Evolutionary conservation across 1,140 invertebrate species (phyloP), one percentile per base, ranked within the genome.

Genomic region (Dendroctonus valens): DNA sequence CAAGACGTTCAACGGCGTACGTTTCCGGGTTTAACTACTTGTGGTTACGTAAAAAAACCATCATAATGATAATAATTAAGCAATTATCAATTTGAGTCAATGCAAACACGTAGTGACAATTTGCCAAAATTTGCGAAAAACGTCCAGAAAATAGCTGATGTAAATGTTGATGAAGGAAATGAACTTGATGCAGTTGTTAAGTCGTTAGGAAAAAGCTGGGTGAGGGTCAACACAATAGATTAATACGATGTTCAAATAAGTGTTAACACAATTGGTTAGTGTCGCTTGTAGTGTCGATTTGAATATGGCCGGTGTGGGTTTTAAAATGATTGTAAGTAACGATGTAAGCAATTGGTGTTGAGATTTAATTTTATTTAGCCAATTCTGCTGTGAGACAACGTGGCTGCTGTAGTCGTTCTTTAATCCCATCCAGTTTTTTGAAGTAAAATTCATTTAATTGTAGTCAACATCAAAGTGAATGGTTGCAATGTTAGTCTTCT

Each of bases 241-340:
- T 63, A 55, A 63, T 63, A 26, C 41, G 51, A 44, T 63, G 62
- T 26, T 57, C 41, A 65, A 65, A 49, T 57, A 65, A 57, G 37
- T 57, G 54, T 50, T 54, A 49, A 14, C 44, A 8, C 62, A 65
- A 65, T 65, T 65, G 62, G 41, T 65, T 65, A 65, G 62, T 65
- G 62, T 37, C 62, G 57, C 44, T 50, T 46, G 37, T 26, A 46
- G 41, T 59, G 41, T 59, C 39, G 26, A 55, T n/a, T 55, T n/a
- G 39, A 55, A 54, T 63, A 54, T 63, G 50, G 54, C 53, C 39
- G 14, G n/a, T 52, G 60, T 46, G 41, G 60, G 51, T n/a, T 46
- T 54, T 54, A 63, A 48, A 44, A 44, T 63, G 41, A 40, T 55
- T 55, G 40, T 55, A 52, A 52, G 50, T 55, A 4, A 55, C n/a